Base-by-base conservation (phyloP, 2,888 invertebrate species). In the Ditylenchus weischeri region DNA sequence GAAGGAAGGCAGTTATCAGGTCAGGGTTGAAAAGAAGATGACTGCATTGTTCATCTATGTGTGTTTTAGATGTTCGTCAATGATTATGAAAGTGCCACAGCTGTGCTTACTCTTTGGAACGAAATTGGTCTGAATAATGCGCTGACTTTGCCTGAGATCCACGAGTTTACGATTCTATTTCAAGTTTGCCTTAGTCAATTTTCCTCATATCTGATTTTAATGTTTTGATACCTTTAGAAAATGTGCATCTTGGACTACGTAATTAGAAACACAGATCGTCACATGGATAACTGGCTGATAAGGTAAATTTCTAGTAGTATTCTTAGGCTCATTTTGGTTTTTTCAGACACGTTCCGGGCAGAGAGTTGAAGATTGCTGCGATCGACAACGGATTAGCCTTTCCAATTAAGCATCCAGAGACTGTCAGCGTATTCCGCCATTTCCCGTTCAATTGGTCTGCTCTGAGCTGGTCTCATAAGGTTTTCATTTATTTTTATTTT, bases 201-300 rank as follows among this genome's bases (percentile, higher is more conserved):
- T 29, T 29, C 29, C 29, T 29, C 29, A 5, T 4, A 29, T 4
- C 5, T 29, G 5, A 29, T 5, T 29, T 4, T 29, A 29, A 29
- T 5, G 5, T 29, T 29, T 29, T 29, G 29, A 29, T 29, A 29
- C 5, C n/a, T 43, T 15, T 15, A 98, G 83, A 89, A 75, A 49
- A 73, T 80, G 78, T 75, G 77, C 70, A 76, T 79, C 18, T 70
- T 80, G 43, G 80, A 80, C 69, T 80, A 80, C 62, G 72, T 79
- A 18, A 80, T 80, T 38, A 70, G 80, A 15, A 80, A 80, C 68
- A 80, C 80, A 11, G 80, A 80, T 65, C 88, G 98, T 80, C 96
- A 96, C 69, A 96, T 96, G 85, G 96, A 98, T 86, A 99, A 99
- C 86, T 96, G 98, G 96, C 87, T 99, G 61, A 93, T 99, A 77